A percentile compares a stretch with the other conserved stretches of the same genome.
These are phyloP conservation scores for Spisula solida DNA, from an alignment of 2,888 invertebrate species.

Conservation along the genomic window DNA sequence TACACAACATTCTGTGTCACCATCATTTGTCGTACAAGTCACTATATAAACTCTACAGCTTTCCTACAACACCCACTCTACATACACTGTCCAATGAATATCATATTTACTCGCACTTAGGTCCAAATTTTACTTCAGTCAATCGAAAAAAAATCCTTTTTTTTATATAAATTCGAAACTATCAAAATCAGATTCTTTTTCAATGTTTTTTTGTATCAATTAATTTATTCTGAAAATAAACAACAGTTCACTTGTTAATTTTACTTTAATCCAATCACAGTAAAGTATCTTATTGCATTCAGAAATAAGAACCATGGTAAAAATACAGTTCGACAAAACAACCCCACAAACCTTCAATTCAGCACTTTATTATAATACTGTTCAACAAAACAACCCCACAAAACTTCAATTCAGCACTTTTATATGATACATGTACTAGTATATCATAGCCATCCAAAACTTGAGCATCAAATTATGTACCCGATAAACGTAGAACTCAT, in stretches of 20 bases:
- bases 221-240: not conserved
- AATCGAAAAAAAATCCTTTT: not conserved
- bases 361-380: not conserved
- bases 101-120: not conserved
- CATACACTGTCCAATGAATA: not conserved
- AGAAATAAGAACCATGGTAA: not conserved
- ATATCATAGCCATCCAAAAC: not conserved
- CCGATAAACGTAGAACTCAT: not conserved
- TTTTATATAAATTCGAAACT: not conserved
- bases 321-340: not conserved
- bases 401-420: not conserved
- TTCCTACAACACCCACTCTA: not conserved
- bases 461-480: not conserved
- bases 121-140: not conserved
- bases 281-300: not conserved
- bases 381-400: not conserved
- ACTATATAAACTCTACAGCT: not conserved
- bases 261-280: not conserved
- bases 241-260: not conserved
- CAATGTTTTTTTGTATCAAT: not conserved
- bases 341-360: not conserved
- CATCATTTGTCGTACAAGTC: slow-evolving; percentile 34
- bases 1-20: slow-evolving; percentile 47
- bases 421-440: not conserved
- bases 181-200: not conserved